Evolutionary conservation across 2,797 vertebrate genomes (phyloP).

Genomic region (Ceryle rudis): DNA sequence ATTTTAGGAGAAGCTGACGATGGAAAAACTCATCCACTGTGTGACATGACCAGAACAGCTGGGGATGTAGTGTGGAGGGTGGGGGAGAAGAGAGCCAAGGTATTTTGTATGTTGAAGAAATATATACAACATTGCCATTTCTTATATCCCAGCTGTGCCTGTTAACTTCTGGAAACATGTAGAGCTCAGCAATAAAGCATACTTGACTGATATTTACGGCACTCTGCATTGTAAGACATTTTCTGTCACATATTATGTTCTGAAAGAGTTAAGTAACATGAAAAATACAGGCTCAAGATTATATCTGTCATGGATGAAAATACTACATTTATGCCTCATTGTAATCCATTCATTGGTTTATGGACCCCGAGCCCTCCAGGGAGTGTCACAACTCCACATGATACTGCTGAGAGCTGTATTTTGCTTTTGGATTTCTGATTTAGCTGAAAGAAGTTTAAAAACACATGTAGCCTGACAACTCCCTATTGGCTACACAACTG

Average conservation of each 20-base stretch:
- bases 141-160: constrained; percentile 64
- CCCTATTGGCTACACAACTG: constrained; percentile 56
- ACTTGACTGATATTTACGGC: constrained; percentile 64
- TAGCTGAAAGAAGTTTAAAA: constrained; percentile 71
- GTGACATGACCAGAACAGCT: constrained; percentile 61
- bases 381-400: constrained; percentile 56
- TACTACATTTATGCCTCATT: constrained; percentile 66
- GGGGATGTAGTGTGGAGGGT: constrained; percentile 32
- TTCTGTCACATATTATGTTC: constrained; percentile 61
- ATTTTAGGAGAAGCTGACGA: constrained; percentile 42
- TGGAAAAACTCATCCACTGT: constrained; percentile 39
- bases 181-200: constrained; percentile 58
- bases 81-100: constrained; percentile 42
- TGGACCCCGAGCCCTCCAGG: constrained; percentile 53
- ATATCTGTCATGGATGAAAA: constrained; percentile 67
- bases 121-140: constrained; percentile 50
- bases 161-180: constrained; percentile 67
- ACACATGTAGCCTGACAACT: constrained; percentile 74
- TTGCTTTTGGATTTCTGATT: constrained; percentile 67
- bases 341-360: constrained; percentile 69
- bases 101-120: constrained; percentile 66
- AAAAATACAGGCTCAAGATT: constrained; percentile 46
- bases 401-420: constrained; percentile 66
- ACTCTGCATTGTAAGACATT: constrained; percentile 27
- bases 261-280: constrained; percentile 72